These are phyloP conservation scores for Hoplostethus mediterraneus DNA, from an alignment of 2,797 vertebrate genomes.

Conservation along the genomic window DNA sequence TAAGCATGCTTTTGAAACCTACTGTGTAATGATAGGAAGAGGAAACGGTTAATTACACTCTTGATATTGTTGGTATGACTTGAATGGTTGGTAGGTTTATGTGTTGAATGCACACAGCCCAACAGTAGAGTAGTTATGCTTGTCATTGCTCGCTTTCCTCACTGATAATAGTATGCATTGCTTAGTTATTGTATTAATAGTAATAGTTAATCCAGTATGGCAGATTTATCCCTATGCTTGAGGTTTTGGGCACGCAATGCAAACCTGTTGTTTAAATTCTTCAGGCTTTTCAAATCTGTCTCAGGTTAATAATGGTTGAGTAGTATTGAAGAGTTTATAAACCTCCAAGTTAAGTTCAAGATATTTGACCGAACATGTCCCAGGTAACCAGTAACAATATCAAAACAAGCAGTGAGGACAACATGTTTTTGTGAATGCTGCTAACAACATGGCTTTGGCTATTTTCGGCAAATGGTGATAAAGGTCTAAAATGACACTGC, in stretches of 20 bases:
- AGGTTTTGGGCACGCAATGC: not conserved
- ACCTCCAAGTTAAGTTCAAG: conserved; percentile 8
- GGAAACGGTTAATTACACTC: conserved; percentile 7
- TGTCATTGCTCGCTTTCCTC: not conserved
- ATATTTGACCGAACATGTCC: conserved; percentile 48
- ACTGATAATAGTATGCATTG: not conserved
- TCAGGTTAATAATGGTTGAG: not conserved
- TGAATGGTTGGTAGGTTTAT: conserved; percentile 27
- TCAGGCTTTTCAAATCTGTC: not conserved
- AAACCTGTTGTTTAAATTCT: conserved; percentile 7
- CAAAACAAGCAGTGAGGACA: conserved; percentile 22
- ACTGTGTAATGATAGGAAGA: conserved; percentile 35
- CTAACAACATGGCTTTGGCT: conserved; percentile 63
- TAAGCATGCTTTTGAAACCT: conserved; percentile 69
- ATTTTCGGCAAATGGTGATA: conserved; percentile 38
- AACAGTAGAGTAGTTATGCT: conserved; percentile 2
- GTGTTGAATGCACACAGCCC: conserved; percentile 5
- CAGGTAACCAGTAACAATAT: conserved; percentile 40
- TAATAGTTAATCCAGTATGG: conserved; percentile 3
- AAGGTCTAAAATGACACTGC: conserved; percentile 54
- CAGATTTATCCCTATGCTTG: conserved; percentile 1
- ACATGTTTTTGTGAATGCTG: conserved; percentile 31
- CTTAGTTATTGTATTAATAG: not conserved
- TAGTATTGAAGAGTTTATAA: not conserved
- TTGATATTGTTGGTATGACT: not conserved